Percentiles rank a stretch among this genome's conserved stretches.
Conservation (phyloP, 2,113 vertebrate species). For the Toxostoma redivivum region DNA sequence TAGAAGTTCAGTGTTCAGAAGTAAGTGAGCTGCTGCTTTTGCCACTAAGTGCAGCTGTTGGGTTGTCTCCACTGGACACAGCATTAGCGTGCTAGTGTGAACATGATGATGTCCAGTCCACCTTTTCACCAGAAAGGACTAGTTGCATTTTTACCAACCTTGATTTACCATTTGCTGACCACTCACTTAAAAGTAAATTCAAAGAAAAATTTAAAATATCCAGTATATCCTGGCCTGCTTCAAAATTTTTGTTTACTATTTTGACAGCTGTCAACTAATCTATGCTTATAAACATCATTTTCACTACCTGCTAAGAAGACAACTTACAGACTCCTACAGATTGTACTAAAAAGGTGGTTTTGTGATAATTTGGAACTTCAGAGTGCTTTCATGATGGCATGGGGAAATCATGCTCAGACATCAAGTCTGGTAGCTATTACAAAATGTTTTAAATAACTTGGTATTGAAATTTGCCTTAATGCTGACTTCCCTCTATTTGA, state of each 20-base stretch:
- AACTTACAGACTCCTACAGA: background rate
- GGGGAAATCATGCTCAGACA: background rate
- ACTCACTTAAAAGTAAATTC: background rate
- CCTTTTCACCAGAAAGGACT: background rate
- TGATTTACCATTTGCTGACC: background rate
- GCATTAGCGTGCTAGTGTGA: background rate
- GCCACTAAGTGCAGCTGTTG: background rate
- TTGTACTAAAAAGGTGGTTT: background rate
- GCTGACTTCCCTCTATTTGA: background rate
- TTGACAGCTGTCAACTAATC: background rate
- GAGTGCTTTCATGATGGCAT: background rate
- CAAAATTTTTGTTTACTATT: background rate
- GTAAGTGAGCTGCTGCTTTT: background rate
- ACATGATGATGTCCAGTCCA: background rate
- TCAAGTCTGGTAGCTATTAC: background rate
- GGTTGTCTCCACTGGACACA: background rate
- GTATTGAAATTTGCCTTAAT: background rate
- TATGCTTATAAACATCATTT: background rate
- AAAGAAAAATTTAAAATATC: background rate
- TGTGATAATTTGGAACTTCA: background rate
- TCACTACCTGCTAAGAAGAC: background rate
- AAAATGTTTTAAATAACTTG: background rate
- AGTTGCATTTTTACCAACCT: background rate
- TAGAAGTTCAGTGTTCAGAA: background rate
- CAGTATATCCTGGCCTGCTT: background rate